Evolutionary conservation across 2,113 vertebrate species (phyloP), one percentile per base, ranked within the genome.

Genomic region (Tragelaphus buxtoni): DNA sequence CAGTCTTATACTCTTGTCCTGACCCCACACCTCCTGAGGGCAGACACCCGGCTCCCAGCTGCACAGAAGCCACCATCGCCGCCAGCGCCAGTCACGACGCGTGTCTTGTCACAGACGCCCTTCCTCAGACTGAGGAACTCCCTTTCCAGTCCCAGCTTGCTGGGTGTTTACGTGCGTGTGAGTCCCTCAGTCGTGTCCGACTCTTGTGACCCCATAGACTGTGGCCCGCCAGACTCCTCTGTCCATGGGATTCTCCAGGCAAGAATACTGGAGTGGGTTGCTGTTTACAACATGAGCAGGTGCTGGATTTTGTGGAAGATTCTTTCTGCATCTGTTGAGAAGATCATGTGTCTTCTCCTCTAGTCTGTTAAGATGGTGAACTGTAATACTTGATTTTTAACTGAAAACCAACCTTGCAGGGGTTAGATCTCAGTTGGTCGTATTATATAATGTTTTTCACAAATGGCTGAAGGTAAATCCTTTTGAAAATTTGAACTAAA

Each of bases 51-150:
- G 9, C 1, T 30, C n/a, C n/a, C 32, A 8, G 35, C 35, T 24
- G 11, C 22, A 17, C 18, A 69, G 9, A 45, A 10, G 1, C 4
- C 18, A 5, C 4, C 0, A 1, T 1, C 5, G 18, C 28, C 0
- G 0, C 20, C 35, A 9, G 47, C 22, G 1, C 28, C 7, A 26
- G 26, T 32, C 2, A 1, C 0, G 8, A 49, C 9, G 55, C 9
- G 0, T 4, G 26, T 35, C 35, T 24, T 3, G 5, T 35, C 22
- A 2, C 1, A 61, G 47, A 7, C 0, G 12, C 10, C 22, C 20
- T n/a, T 60, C 5, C 1, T 4, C 32, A 14, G n/a, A 5, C 12
- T 77, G 26, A 77, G 17, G 26, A 9, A 10, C 17, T 18, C n/a
- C 11, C 18, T 24, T 14, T 26, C 69, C 18, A 2, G 6, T 47